phyloP scores from a whole-genome alignment of 30 jellyfish, hydroid and myxozoan genomes.

The Turritopsis rubra region DNA sequence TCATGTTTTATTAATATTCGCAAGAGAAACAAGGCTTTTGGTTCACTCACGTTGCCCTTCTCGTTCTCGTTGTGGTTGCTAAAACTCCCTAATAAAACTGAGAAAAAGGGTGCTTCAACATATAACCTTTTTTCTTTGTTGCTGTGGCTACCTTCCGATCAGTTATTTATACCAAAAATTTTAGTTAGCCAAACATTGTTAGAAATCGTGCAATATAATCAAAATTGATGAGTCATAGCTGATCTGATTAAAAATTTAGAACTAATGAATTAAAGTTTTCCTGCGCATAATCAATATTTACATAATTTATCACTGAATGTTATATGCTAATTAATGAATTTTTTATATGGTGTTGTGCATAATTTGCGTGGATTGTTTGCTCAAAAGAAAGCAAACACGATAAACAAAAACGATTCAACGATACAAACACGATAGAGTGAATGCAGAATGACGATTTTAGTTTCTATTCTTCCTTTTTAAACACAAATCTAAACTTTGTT shows the following conservation, averaged over 20 bases:
- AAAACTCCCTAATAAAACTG: too few species aligned
- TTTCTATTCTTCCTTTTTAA: background rate
- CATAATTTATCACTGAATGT: background rate
- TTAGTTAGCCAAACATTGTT: too few species aligned
- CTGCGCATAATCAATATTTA: too few species aligned
- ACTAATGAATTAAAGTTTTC: too few species aligned
- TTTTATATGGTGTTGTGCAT: background rate
- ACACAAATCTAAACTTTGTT: background rate
- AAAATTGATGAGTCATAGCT: background rate
- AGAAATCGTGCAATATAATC: background rate
- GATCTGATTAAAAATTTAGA: background rate
- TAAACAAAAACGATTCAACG: background rate
- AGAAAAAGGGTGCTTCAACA: too few species aligned
- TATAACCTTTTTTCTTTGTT: too few species aligned
- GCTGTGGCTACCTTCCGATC: too few species aligned
- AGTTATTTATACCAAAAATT: too few species aligned
- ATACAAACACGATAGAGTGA: background rate
- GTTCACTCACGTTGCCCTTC: too few species aligned
- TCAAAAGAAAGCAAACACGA: background rate
- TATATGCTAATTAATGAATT: background rate
- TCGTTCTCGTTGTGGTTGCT: too few species aligned
- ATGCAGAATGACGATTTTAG: background rate
- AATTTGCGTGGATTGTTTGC: background rate
- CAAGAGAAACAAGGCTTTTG: too few species aligned
- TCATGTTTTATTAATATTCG: too few species aligned